phyloP scores from a whole-genome alignment of 1,140 invertebrate species.

The Eubasilissa regina region DNA sequence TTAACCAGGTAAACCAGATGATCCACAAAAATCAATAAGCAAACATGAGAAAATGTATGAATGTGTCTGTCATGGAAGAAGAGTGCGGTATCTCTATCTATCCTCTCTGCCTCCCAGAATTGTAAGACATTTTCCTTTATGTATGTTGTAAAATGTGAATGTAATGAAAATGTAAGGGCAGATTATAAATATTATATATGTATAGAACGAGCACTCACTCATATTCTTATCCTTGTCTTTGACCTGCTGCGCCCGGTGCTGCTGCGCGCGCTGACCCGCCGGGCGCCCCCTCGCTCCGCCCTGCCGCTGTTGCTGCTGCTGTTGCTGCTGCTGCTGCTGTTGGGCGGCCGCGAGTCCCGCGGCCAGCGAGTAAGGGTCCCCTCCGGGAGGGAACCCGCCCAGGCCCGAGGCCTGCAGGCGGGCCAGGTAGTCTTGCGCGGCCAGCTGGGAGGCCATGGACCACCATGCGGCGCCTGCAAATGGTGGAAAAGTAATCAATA shows the following conservation, averaged over 20 bases:
- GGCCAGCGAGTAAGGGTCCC: constrained; percentile 72
- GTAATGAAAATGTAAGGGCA: too few species aligned
- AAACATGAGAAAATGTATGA: too few species aligned
- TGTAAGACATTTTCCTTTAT: too few species aligned
- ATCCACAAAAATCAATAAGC: too few species aligned
- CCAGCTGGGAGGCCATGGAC: constrained; percentile 89
- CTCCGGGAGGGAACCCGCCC: constrained; percentile 76
- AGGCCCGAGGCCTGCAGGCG: constrained; percentile 84
- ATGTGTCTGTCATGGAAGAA: too few species aligned
- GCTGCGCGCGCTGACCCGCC: constrained; percentile 63
- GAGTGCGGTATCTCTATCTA: too few species aligned
- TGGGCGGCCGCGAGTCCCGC: constrained; percentile 63
- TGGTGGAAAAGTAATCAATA: too few species aligned
- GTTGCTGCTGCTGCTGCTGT: constrained; percentile 55
- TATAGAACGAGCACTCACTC: too few species aligned
- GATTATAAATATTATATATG: too few species aligned
- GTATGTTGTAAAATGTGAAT: too few species aligned
- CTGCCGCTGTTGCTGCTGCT: constrained; percentile 58
- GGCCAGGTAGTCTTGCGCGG: constrained; percentile 88
- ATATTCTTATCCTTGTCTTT: constrained; percentile 40
- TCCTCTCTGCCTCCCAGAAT: too few species aligned
- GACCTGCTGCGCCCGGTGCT: constrained; percentile 56
- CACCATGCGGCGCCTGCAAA: constrained; percentile 84
- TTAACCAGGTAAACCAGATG: too few species aligned
- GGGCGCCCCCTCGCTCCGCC: constrained; percentile 59